phyloP scores from a whole-genome alignment of 2,113 vertebrate species.

The human (Homo sapiens) region DNA sequence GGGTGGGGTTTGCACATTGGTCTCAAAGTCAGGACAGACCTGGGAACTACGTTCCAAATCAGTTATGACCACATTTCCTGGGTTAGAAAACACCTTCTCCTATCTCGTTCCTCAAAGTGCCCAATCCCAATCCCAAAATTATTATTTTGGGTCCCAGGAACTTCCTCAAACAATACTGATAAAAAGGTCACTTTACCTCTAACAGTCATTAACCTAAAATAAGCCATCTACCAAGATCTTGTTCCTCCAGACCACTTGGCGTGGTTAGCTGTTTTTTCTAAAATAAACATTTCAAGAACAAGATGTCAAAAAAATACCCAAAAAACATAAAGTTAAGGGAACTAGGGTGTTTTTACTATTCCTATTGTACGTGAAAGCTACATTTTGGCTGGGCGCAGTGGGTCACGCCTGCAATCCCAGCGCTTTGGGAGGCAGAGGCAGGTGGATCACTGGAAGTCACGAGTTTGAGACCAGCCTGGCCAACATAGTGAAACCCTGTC shows the following conservation, averaged over 20 bases:
- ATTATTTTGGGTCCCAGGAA: not conserved
- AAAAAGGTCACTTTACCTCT: not conserved
- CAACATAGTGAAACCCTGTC: too few relatives aligned
- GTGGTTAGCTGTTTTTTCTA: not conserved
- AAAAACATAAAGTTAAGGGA: not conserved
- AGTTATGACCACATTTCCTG: not conserved
- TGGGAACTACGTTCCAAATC: not conserved
- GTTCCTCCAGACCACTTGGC: not conserved
- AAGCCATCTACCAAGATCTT: constrained; percentile 2
- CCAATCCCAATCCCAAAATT: not conserved
- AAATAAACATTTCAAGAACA: constrained; percentile 3
- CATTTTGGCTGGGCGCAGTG: too few relatives aligned
- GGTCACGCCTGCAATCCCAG: too few relatives aligned
- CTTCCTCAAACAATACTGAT: not conserved
- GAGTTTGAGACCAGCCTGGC: too few relatives aligned
- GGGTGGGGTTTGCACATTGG: not conserved
- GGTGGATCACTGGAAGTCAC: too few relatives aligned
- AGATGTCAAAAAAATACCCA: constrained; percentile 18
- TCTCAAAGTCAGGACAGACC: not conserved
- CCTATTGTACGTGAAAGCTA: not conserved
- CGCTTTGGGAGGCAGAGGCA: too few relatives aligned
- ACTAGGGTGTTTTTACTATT: not conserved
- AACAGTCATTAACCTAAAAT: constrained; percentile 24
- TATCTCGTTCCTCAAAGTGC: constrained; percentile 7
- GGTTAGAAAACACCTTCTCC: not conserved